phyloP scores from a whole-genome alignment of 2,888 invertebrate species.

The Aspidiotus rigidus region DNA sequence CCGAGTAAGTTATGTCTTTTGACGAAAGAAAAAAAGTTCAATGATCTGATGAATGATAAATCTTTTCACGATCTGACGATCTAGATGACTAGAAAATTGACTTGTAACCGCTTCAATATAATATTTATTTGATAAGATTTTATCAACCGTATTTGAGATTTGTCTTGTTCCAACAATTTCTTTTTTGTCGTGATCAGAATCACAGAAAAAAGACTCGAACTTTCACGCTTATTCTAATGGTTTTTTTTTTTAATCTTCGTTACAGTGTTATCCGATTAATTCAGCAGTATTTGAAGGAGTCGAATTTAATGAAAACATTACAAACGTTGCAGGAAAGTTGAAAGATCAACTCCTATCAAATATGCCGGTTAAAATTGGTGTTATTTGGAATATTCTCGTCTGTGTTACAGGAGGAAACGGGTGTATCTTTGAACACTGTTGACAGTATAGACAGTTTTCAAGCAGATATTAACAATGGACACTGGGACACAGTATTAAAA shows the following conservation, averaged over 20 bases:
- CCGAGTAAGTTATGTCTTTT: conserved; percentile 39
- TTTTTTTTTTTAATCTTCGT: conserved; percentile 36
- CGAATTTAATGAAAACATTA: conserved; percentile 83
- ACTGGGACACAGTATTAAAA: conserved; percentile 98
- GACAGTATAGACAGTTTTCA: conserved; percentile 98
- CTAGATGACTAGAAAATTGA: too few species aligned
- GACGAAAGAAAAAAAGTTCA: conserved; percentile 1
- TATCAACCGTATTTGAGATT: too few species aligned
- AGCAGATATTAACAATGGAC: conserved; percentile 93
- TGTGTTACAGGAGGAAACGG: conserved; percentile 78
- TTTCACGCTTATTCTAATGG: too few species aligned
- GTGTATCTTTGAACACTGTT: conserved; percentile 94
- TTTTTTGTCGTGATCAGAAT: too few species aligned
- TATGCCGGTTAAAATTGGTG: too few species aligned
- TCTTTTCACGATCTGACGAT: too few species aligned
- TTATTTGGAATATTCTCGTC: too few species aligned
- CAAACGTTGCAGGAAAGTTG: conserved; percentile 71
- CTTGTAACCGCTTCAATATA: too few species aligned
- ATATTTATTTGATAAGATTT: too few species aligned
- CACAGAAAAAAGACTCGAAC: too few species aligned
- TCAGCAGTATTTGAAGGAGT: conserved; percentile 97
- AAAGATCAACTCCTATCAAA: too few species aligned
- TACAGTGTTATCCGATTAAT: conserved; percentile 92
- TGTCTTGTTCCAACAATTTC: too few species aligned
- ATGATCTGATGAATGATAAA: background rate